Evolutionary conservation across 2,888 invertebrate species (phyloP).

Genomic region (Drosophila acutilabella): DNA sequence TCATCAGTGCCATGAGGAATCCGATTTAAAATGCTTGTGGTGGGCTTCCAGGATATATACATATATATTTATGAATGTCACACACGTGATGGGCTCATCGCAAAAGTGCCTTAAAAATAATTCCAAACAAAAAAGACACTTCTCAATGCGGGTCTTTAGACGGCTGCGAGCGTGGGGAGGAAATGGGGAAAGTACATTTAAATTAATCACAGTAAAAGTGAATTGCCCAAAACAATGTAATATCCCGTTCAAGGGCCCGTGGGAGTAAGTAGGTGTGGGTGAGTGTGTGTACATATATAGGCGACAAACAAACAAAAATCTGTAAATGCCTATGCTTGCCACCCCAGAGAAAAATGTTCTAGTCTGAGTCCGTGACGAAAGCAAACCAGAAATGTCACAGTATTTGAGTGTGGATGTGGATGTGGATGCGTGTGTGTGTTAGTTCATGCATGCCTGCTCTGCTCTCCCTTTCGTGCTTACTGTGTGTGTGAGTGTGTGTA

Average conservation of each 20-base stretch:
- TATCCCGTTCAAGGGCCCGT: conserved; percentile 68
- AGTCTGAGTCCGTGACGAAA: conserved; percentile 69
- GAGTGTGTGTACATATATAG: not conserved
- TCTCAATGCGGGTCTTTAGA: conserved; percentile 34
- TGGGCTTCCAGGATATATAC: conserved; percentile 34
- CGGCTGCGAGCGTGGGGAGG: conserved; percentile 12
- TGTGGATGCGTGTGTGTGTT: conserved; percentile 33
- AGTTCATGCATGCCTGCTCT: conserved; percentile 42
- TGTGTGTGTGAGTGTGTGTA: conserved; percentile 34
- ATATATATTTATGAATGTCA: conserved; percentile 70
- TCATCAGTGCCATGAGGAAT: conserved; percentile 64
- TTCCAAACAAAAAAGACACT: conserved; percentile 14
- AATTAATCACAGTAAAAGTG: conserved; percentile 81
- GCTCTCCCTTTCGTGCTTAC: conserved; percentile 9
- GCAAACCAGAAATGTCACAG: conserved; percentile 72
- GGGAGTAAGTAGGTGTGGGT: conserved; percentile 41
- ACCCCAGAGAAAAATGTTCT: conserved; percentile 42
- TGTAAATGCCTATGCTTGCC: conserved; percentile 59
- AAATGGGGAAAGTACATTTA: conserved; percentile 59
- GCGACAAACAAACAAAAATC: conserved; percentile 71
- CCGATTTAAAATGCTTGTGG: conserved; percentile 73
- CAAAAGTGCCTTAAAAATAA: conserved; percentile 27
- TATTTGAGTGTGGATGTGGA: conserved; percentile 12
- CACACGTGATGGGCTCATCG: conserved; percentile 62
- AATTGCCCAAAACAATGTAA: conserved; percentile 80